Percentiles rank a stretch among this genome's conserved stretches.
These are phyloP conservation scores for Coccyzus lansbergi DNA, from an alignment of 2,797 vertebrate species.

Conservation along the genomic window DNA sequence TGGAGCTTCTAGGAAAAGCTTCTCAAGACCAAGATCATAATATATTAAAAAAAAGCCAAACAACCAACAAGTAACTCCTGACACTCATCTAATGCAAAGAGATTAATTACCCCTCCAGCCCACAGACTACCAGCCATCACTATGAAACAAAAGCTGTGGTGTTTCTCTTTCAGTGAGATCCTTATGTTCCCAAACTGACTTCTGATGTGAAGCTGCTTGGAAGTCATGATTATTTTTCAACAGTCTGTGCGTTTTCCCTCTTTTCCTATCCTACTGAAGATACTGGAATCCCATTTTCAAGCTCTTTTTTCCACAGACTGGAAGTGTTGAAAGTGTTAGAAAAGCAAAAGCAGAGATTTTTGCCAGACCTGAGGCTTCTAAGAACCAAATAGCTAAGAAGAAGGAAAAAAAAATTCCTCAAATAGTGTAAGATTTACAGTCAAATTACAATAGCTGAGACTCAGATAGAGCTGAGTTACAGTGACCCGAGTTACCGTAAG, in stretches of 20 bases:
- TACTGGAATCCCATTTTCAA: not conserved
- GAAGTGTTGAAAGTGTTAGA: not conserved
- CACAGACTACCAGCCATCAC: not conserved
- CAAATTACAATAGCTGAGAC: not conserved
- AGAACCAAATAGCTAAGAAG: not conserved
- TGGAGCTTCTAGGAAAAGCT: not conserved
- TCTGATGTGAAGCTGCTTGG: not conserved
- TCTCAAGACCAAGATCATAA: not conserved
- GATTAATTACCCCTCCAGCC: not conserved
- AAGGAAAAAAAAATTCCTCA: not conserved
- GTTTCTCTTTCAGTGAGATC: not conserved
- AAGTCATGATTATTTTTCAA: not conserved
- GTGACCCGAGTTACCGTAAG: not conserved
- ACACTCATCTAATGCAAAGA: not conserved
- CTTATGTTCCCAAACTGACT: not conserved
- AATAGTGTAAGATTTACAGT: not conserved
- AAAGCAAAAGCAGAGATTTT: constrained; percentile 9
- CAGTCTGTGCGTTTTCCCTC: not conserved
- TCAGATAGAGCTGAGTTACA: not conserved
- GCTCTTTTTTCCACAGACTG: not conserved
- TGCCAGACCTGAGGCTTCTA: not conserved
- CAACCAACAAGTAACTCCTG: not conserved
- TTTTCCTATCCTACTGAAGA: not conserved
- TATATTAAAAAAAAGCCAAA: not conserved
- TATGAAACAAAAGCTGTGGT: not conserved